These are phyloP conservation scores for Drosophila tanythrix DNA, from an alignment of 2,888 invertebrate species.

Conservation along the genomic window DNA sequence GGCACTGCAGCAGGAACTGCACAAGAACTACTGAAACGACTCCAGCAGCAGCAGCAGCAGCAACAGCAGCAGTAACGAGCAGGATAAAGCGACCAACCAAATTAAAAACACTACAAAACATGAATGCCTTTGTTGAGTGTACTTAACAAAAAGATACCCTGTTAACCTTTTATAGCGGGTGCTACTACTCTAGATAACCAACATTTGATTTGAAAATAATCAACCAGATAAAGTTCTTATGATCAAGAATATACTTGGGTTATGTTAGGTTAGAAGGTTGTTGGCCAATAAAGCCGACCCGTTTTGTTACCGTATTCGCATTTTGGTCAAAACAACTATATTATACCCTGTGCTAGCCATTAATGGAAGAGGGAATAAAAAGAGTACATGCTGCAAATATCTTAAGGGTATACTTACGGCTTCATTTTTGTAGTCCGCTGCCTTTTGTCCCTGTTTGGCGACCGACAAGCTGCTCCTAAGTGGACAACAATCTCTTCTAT, in stretches of 20 bases:
- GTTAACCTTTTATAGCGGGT: neutral
- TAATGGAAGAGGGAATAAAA: neutral
- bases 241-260: neutral
- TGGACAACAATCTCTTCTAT: slow-evolving; percentile 49
- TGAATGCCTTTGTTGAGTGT: neutral
- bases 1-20: slow-evolving; percentile 38
- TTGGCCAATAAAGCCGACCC: neutral
- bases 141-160: slow-evolving; percentile 5
- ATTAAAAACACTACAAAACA: slow-evolving; percentile 59
- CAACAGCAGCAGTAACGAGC: slow-evolving; percentile 47
- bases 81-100: slow-evolving; percentile 73
- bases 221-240: neutral
- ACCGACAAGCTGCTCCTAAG: slow-evolving; percentile 56
- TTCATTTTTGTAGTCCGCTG: slow-evolving; percentile 70
- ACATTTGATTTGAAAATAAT: neutral
- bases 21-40: slow-evolving; percentile 24
- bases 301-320: neutral
- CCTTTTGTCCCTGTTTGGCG: slow-evolving; percentile 63
- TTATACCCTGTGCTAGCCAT: neutral
- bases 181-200: neutral
- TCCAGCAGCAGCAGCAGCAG: slow-evolving; percentile 24
- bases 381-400: slow-evolving; percentile 67
- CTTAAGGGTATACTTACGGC: slow-evolving; percentile 78
- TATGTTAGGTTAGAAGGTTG: neutral
- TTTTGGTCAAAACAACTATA: neutral